A percentile compares a stretch with the other conserved stretches of the same genome.
Evolutionary conservation across 53 echinoderm and acorn worm genomes (phyloP).

Genomic region (Pentamera pediparva): DNA sequence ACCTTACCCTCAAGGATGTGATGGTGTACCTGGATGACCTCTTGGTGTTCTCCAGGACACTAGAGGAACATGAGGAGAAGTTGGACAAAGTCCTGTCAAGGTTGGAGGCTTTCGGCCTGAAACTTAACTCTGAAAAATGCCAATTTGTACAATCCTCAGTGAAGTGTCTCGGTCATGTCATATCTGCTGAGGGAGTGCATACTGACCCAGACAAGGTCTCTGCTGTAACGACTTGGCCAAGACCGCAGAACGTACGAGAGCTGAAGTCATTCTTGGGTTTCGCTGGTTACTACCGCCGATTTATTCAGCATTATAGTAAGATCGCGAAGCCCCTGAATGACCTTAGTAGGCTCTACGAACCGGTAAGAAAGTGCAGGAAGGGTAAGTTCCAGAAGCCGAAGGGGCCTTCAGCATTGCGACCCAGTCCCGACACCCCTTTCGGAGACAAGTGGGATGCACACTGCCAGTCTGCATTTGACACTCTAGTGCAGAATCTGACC

Average conservation of each 20-base stretch:
- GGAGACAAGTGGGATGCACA: background rate
- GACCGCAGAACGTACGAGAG: slow-evolving; percentile 35
- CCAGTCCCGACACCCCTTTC: slow-evolving; percentile 21
- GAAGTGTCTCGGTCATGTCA: slow-evolving; percentile 59
- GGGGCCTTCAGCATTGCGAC: background rate
- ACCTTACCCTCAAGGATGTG: slow-evolving; percentile 29
- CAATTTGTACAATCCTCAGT: slow-evolving; percentile 46
- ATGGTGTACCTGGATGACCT: slow-evolving; percentile 58
- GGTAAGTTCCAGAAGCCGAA: background rate
- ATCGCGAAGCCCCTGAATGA: no score
- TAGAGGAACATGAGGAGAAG: slow-evolving; percentile 23
- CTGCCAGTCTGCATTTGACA: slow-evolving; percentile 10
- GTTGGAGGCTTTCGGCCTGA: slow-evolving; percentile 32
- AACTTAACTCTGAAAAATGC: slow-evolving; percentile 49
- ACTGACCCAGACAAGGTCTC: slow-evolving; percentile 51
- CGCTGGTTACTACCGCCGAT: slow-evolving; percentile 52
- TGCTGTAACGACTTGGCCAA: slow-evolving; percentile 36
- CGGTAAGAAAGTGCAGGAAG: background rate
- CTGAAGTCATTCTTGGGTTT: slow-evolving; percentile 49
- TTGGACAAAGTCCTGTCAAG: slow-evolving; percentile 26
- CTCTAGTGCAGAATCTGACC: background rate
- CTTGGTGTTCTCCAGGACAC: slow-evolving; percentile 24
- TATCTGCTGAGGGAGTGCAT: slow-evolving; percentile 44
- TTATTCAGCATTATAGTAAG: slow-evolving; percentile 43
- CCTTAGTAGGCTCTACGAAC: slow-evolving; percentile 5